phyloP scores from a whole-genome alignment of 2,797 vertebrate genomes.

The Hippoglossus hippoglossus region DNA sequence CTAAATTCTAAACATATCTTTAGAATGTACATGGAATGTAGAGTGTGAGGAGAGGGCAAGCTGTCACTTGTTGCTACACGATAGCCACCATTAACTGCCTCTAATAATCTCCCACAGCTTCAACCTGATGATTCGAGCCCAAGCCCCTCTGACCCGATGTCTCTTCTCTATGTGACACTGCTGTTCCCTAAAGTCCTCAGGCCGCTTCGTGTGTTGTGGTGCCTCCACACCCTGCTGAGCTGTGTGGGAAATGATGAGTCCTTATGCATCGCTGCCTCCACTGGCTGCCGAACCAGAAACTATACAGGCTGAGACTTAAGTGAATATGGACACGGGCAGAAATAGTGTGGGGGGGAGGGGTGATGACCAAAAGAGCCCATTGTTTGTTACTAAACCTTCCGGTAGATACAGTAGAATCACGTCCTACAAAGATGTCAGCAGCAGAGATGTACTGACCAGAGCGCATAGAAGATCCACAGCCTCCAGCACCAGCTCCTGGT shows the following conservation, averaged over 20 bases:
- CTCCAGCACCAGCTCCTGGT: conserved; percentile 96
- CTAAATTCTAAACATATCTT: no score
- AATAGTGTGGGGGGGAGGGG: neutral
- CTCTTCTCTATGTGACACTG: conserved; percentile 20
- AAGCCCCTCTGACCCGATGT: conserved; percentile 5
- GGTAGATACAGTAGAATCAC: conserved; percentile 7
- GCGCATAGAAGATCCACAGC: conserved; percentile 97
- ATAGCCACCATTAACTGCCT: conserved; percentile 22
- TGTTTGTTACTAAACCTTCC: conserved; percentile 1
- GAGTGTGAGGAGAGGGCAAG: neutral
- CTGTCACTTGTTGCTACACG: neutral
- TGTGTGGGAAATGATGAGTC: conserved; percentile 47
- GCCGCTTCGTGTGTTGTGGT: conserved; percentile 33
- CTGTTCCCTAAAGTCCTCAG: conserved; percentile 23
- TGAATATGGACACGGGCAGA: conserved; percentile 3
- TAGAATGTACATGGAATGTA: neutral
- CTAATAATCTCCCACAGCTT: conserved; percentile 21
- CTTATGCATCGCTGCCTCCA: conserved; percentile 47
- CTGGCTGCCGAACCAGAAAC: conserved; percentile 55
- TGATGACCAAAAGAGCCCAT: conserved; percentile 4
- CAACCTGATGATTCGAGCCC: neutral
- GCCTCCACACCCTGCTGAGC: conserved; percentile 49
- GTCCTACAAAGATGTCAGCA: no score
- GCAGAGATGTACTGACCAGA: conserved; percentile 87
- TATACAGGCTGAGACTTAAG: conserved; percentile 3